A percentile compares a stretch with the other conserved stretches of the same genome.
Evolutionary conservation across 53 echinoderm and acorn worm species (phyloP).

Genomic region (Stichopus horrens): DNA sequence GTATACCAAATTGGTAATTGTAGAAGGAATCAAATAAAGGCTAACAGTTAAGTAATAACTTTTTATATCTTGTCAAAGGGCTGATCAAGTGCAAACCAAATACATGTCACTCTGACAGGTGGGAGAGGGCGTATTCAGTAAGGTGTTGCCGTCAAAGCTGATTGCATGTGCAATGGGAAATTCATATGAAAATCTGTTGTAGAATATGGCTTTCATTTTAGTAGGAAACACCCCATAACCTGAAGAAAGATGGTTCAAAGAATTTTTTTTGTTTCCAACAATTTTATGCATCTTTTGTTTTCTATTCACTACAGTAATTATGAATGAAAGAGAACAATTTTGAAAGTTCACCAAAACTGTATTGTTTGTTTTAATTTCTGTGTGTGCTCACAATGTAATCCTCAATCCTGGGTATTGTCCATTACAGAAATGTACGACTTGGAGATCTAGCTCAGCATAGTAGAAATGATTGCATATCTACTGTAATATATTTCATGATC

Average conservation of each 20-base stretch:
- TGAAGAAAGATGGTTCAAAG: background rate
- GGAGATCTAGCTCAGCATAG: too few relatives aligned
- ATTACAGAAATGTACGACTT: too few relatives aligned
- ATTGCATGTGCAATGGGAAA: slow-evolving; percentile 28
- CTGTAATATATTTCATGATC: too few relatives aligned
- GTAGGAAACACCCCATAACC: background rate
- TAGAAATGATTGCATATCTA: too few relatives aligned
- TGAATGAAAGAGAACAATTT: background rate
- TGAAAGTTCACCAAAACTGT: background rate
- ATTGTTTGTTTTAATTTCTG: background rate
- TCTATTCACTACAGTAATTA: background rate
- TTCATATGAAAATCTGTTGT: background rate
- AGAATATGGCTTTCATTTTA: background rate
- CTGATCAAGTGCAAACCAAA: too few relatives aligned
- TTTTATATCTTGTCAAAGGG: too few relatives aligned
- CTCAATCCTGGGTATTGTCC: too few relatives aligned
- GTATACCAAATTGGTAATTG: too few relatives aligned
- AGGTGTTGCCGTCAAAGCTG: background rate
- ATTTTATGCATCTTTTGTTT: background rate
- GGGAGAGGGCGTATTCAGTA: background rate
- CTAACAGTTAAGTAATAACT: too few relatives aligned
- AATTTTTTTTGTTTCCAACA: background rate
- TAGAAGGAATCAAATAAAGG: too few relatives aligned
- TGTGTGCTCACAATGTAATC: background rate
- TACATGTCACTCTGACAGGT: too few relatives aligned